phyloP scores from a whole-genome alignment of 2,888 invertebrate genomes.

The Plutella xylostella region DNA sequence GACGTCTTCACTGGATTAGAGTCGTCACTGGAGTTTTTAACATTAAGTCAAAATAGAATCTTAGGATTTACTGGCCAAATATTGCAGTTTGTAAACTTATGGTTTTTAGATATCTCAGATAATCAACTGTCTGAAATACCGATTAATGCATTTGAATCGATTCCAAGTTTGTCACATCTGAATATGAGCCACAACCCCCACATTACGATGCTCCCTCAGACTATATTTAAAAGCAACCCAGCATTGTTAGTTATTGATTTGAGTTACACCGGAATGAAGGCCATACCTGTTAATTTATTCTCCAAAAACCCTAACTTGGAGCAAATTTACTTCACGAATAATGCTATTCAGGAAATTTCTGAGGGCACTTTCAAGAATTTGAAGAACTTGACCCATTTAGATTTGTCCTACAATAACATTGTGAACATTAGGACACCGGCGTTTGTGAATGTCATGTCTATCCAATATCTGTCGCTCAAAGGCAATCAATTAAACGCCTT shows the following conservation, averaged over 20 bases:
- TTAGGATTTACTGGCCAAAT: constrained; percentile 74
- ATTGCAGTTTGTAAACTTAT: constrained; percentile 72
- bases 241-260: constrained; percentile 79
- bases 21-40: constrained; percentile 76
- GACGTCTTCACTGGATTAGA: constrained; percentile 84
- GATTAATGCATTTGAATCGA: constrained; percentile 73
- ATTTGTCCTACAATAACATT: constrained; percentile 84
- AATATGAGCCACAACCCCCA: constrained; percentile 83
- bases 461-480: constrained; percentile 77
- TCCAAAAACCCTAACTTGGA: constrained; percentile 75
- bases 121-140: constrained; percentile 82
- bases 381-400: constrained; percentile 78
- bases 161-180: constrained; percentile 76
- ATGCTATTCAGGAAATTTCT: constrained; percentile 80
- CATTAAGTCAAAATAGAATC: constrained; percentile 80
- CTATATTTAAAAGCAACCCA: constrained; percentile 77
- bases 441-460: constrained; percentile 81
- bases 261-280: constrained; percentile 79
- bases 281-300: constrained; percentile 78
- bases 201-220: constrained; percentile 72
- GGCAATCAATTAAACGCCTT: constrained; percentile 85
- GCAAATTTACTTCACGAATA: constrained; percentile 77
- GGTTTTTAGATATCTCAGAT: constrained; percentile 80
- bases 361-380: constrained; percentile 83
- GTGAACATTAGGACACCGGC: constrained; percentile 79